Evolutionary conservation across 2,113 vertebrate species (phyloP).

Genomic region (Pseudorectes ferrugineus): DNA sequence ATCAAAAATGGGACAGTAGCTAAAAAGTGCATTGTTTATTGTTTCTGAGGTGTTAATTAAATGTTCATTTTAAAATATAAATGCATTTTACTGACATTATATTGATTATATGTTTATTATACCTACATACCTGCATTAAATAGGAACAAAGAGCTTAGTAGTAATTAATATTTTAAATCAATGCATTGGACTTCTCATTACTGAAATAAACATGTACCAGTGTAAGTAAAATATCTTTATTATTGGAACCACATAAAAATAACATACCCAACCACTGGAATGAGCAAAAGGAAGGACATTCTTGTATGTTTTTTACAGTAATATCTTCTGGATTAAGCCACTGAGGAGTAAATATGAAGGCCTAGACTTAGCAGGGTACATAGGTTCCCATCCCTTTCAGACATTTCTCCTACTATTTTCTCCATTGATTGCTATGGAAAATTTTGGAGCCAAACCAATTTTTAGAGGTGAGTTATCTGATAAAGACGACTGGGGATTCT

Average conservation of each 20-base stretch:
- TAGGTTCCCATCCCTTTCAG: neutral
- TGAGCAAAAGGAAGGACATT: neutral
- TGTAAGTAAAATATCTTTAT: neutral
- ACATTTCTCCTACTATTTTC: neutral
- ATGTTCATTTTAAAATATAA: neutral
- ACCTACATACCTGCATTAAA: neutral
- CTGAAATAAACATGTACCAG: neutral
- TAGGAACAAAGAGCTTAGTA: neutral
- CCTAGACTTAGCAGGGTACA: neutral
- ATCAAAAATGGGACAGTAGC: neutral
- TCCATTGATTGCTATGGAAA: neutral
- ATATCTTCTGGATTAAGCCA: neutral
- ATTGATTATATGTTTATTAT: neutral
- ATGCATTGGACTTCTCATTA: neutral
- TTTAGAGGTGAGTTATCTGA: neutral
- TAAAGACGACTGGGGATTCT: neutral
- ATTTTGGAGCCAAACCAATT: neutral
- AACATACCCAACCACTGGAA: rapidly evolving
- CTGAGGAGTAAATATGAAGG: neutral
- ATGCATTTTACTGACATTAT: neutral
- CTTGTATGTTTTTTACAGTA: neutral
- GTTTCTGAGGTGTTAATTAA: neutral
- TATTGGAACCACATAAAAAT: neutral
- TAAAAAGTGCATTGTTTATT: neutral
- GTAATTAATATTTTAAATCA: neutral